Percentiles rank a stretch among this genome's conserved stretches.
phyloP scores from a whole-genome alignment of 1,140 invertebrate genomes.

The Ceratoteleas bidentatus region DNA sequence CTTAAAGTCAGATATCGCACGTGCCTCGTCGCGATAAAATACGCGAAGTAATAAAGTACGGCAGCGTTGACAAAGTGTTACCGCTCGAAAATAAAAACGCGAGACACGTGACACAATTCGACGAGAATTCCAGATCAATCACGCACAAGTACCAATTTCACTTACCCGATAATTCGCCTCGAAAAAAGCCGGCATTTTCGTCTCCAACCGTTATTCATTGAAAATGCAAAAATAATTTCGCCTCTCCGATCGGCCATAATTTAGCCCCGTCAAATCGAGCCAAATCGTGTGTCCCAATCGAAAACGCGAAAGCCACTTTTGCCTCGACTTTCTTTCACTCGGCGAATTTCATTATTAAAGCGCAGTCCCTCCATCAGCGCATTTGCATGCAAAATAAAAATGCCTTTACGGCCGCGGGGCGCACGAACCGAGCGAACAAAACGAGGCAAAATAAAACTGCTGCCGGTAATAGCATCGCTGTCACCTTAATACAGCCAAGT shows the following conservation, averaged over 20 bases:
- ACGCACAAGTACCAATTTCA: no score
- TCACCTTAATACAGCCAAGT: slow-evolving; percentile 53
- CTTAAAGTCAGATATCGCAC: slow-evolving; percentile 2
- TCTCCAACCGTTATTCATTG: no score
- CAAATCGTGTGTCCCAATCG: not conserved
- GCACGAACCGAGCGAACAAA: slow-evolving; percentile 4
- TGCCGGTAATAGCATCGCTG: slow-evolving; percentile 38
- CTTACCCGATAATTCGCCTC: no score
- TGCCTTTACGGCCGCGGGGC: slow-evolving; percentile 14
- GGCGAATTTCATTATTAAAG: slow-evolving; percentile 12
- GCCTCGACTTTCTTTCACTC: not conserved
- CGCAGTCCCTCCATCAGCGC: slow-evolving; percentile 1
- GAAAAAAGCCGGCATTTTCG: no score
- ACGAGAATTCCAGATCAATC: no score
- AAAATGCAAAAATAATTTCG: no score
- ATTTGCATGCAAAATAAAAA: slow-evolving; percentile 40
- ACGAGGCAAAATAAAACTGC: slow-evolving; percentile 17
- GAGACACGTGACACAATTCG: no score
- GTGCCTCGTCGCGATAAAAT: slow-evolving; percentile 1
- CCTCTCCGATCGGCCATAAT: no score
- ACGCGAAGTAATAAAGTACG: slow-evolving; percentile 5
- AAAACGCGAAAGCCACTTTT: not conserved
- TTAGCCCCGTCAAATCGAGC: no score
- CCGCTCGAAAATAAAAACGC: no score
- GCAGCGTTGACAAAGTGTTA: no score